phyloP scores from a whole-genome alignment of 2,797 vertebrate species.

The Diceros bicornis region DNA sequence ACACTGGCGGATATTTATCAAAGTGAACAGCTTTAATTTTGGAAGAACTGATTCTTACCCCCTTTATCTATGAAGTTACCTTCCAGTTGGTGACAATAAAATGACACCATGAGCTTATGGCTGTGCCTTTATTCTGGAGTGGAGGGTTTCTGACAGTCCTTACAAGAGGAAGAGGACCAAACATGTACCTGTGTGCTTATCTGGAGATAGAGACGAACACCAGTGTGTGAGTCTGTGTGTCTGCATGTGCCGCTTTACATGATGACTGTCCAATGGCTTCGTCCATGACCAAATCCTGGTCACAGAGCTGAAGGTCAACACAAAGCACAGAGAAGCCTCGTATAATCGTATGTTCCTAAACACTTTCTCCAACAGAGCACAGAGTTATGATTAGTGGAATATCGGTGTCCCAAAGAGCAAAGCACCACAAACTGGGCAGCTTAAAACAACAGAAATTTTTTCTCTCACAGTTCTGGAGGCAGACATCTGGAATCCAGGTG shows the following conservation, averaged over 20 bases:
- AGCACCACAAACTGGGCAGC: too few relatives aligned
- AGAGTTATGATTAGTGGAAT: too few relatives aligned
- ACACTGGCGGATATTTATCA: rapidly evolving
- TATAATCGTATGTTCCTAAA: neutral
- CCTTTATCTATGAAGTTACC: neutral
- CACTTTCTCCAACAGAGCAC: too few relatives aligned
- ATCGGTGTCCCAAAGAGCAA: too few relatives aligned
- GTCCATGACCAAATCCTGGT: neutral
- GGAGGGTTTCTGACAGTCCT: neutral
- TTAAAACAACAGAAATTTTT: too few relatives aligned
- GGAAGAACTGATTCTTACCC: too few relatives aligned
- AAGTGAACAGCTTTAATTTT: rapidly evolving
- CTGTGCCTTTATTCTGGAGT: rapidly evolving
- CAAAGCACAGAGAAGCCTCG: neutral
- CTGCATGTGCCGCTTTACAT: too few relatives aligned
- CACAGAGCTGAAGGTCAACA: neutral
- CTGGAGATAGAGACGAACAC: too few relatives aligned
- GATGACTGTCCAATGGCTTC: neutral
- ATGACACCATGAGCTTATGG: rapidly evolving
- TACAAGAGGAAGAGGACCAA: too few relatives aligned
- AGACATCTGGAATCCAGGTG: too few relatives aligned
- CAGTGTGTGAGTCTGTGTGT: neutral
- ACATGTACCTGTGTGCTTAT: too few relatives aligned
- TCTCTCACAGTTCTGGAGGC: too few relatives aligned
- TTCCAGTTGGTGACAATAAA: neutral